Evolutionary conservation across 2,113 vertebrate species (phyloP), one percentile per base, ranked within the genome.

Genomic region (Rhipidura dahli): DNA sequence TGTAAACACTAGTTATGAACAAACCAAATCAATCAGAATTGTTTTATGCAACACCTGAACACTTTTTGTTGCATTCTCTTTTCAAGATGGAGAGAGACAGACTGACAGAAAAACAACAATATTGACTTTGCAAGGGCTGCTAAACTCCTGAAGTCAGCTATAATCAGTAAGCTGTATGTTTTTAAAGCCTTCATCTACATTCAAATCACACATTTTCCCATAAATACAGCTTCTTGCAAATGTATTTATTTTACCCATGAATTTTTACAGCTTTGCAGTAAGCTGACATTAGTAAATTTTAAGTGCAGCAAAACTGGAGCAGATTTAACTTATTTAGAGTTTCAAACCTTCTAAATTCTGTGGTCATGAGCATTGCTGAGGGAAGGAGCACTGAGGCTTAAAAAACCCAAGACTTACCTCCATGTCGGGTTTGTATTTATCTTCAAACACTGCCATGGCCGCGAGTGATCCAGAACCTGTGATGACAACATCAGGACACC

Each of bases 401-500:
- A 35, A 35, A 40, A 22, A 11, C 7, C 15, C 40, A 17, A 11
- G 40, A 13, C 53, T 96, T 96, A 99, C 99, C 99, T 99, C 99
- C 99, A 99, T 99, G 79, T 99, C 97, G 3, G 98, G 98, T 89
- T 98, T 99, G 97, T 98, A 99, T 82, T 99, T 98, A 94, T 99
- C 99, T 97, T 99, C 99, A 95, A 99, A 99, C 33, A 99, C 98
- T 9, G 99, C 99, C 99, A 99, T 99, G 51, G 99, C 99, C 61
- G 99, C 99, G 78, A 99, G 97, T 2, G 99, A 99, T 21, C 99
- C 99, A 54, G 99, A 99, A 71, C 99, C 99, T 99, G 91, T 1
- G 72, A 96, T 21, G 96, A 90, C 90, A 87, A 94, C 94, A 86
- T 59, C 17, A 68, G 91, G 63, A 77, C 61, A 54, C 21, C 28